Evolutionary conservation across 1,140 invertebrate species (phyloP), one percentile per base, ranked within the genome.

Genomic region (Apis mellifera): DNA sequence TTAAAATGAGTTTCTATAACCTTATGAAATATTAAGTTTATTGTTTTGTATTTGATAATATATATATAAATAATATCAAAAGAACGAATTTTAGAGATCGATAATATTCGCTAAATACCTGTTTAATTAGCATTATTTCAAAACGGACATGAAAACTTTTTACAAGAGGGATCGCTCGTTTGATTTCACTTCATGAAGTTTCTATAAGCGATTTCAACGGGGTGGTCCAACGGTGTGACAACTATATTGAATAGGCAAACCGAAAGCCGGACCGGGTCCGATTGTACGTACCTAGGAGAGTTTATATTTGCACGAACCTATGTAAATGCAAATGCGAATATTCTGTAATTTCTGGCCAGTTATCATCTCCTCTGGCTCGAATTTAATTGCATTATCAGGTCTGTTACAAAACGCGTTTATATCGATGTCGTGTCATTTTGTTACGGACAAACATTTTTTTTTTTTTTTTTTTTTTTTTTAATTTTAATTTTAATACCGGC

Each of bases 191-290:
- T 54, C 72, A 82, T 52, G 50, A 32, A 72, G 52, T 87, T 70
- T 42, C 77, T 50, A 79, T 59, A 64, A 59, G 32, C 84, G 87
- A 90, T 91, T 90, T 82, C 85, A 89, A 90, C 89, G 89, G 32
- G 13, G 90, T 83, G 86, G 86, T 84, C 83, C 78, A 88, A 82
- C 82, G 83, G 88, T 89, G 90, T 89, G 86, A 86, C 89, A 91
- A 90, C 91, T 89, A 91, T 92, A 92, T 91, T 89, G 90, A 75
- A 86, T 87, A 85, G 89, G 88, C 87, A 92, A 93, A 92, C 89
- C 89, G 84, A 59, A 80, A 83, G 59, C 57, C 65, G 77, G 76
- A 88, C 83, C 83, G 86, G 86, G 73, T 84, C 73, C 81, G 89
- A 91, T 92, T 91, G 84, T 86, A 85, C 86, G 84, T 77, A 68